Percentiles rank a stretch among this genome's conserved stretches.
phyloP scores from a whole-genome alignment of 1,140 invertebrate genomes.

The Brachionus calyciflorus region DNA sequence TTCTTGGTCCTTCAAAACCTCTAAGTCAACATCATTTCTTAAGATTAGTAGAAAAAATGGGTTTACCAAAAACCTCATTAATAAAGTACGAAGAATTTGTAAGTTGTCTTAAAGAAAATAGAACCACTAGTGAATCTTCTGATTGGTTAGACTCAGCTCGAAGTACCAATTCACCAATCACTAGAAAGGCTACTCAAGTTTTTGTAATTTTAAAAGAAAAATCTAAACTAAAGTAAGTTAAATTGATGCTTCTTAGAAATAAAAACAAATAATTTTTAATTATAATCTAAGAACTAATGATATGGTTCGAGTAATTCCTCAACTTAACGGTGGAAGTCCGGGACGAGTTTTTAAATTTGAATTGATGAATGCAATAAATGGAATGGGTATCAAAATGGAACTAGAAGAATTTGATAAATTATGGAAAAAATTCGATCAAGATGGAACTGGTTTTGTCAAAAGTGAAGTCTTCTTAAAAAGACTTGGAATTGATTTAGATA shows the following conservation, averaged over 20 bases:
- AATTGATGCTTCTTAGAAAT: neutral
- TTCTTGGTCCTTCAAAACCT: constrained; percentile 27
- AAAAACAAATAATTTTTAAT: neutral
- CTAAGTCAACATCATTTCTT: constrained; percentile 17
- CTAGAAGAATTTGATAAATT: constrained; percentile 58
- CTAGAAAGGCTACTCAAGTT: constrained; percentile 55
- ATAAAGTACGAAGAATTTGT: constrained; percentile 42
- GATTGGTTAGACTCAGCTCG: neutral
- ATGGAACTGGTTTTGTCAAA: constrained; percentile 11
- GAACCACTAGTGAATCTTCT: neutral
- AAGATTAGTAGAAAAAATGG: constrained; percentile 30
- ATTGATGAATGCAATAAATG: constrained; percentile 55
- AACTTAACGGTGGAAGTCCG: constrained; percentile 55
- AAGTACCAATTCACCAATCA: constrained; percentile 47
- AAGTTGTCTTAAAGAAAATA: neutral
- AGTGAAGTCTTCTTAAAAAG: neutral
- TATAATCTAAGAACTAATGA: constrained; percentile 53
- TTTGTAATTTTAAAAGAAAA: constrained; percentile 57
- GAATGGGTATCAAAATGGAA: constrained; percentile 56
- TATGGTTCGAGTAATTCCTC: constrained; percentile 56
- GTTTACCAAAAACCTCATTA: neutral
- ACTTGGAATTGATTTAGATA: constrained; percentile 18
- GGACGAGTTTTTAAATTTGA: constrained; percentile 56
- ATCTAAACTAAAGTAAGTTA: constrained; percentile 49
- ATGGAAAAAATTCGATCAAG: constrained; percentile 51